phyloP scores from a whole-genome alignment of 2,797 vertebrate species.

The Semotilus atromaculatus region DNA sequence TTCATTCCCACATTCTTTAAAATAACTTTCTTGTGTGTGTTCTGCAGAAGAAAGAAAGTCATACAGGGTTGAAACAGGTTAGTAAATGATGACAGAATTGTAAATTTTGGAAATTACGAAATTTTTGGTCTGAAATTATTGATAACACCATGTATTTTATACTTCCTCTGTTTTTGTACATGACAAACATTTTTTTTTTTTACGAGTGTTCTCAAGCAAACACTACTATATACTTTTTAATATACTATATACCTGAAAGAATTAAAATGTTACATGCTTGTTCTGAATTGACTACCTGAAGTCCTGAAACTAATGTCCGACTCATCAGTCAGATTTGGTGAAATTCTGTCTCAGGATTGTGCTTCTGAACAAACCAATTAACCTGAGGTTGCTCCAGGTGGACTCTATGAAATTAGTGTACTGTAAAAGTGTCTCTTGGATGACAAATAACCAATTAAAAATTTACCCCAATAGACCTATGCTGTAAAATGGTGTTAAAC shows the following conservation, averaged over 20 bases:
- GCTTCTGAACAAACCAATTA: slow-evolving; percentile 29
- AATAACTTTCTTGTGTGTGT: neutral
- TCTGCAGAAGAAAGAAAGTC: neutral
- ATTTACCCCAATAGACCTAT: slow-evolving; percentile 18
- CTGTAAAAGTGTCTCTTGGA: slow-evolving; percentile 28
- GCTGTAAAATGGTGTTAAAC: slow-evolving; percentile 33
- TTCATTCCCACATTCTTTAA: neutral
- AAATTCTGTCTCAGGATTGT: slow-evolving; percentile 7
- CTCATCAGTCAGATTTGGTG: neutral
- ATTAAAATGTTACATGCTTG: neutral
- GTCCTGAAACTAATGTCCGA: neutral
- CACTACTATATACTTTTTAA: neutral
- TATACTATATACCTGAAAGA: too few relatives aligned
- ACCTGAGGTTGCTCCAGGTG: slow-evolving; percentile 31
- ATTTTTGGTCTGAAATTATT: neutral
- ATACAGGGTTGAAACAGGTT: neutral
- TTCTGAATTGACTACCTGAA: neutral
- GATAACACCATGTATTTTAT: neutral
- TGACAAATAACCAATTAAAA: slow-evolving; percentile 44
- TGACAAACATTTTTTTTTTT: neutral
- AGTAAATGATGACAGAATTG: neutral
- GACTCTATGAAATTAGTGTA: slow-evolving; percentile 31
- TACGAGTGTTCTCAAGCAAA: neutral
- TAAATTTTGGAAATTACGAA: neutral
- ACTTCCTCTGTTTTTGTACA: neutral